Percentiles rank a stretch among this genome's conserved stretches.
phyloP scores from a whole-genome alignment of 2,888 invertebrate genomes.

The Leucophora obtusa region DNA sequence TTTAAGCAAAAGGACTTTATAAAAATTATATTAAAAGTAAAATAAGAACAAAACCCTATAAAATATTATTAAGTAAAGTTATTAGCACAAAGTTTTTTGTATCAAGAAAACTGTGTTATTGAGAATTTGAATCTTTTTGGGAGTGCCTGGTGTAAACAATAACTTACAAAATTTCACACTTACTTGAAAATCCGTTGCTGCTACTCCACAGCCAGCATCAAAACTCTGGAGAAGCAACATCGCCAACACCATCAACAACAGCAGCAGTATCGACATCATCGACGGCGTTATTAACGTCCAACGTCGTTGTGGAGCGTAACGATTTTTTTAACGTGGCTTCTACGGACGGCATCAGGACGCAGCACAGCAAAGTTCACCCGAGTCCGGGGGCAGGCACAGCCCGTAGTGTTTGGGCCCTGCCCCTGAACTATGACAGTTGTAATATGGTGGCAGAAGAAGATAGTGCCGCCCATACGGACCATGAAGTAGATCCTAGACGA shows the following conservation, averaged over 20 bases:
- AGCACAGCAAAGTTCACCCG: slow-evolving; percentile 84
- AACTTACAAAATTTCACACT: slow-evolving; percentile 74
- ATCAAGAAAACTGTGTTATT: not conserved
- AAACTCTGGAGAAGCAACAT: slow-evolving; percentile 68
- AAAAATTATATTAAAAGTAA: slow-evolving; percentile 4
- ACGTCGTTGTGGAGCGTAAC: slow-evolving; percentile 71
- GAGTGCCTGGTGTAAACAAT: slow-evolving; percentile 54
- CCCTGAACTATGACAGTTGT: slow-evolving; percentile 85
- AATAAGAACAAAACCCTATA: slow-evolving; percentile 1
- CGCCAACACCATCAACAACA: slow-evolving; percentile 40
- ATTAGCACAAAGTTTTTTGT: not conserved
- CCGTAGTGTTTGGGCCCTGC: slow-evolving; percentile 93
- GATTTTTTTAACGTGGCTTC: slow-evolving; percentile 78
- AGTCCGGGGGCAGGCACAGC: slow-evolving; percentile 88
- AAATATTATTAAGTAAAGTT: not conserved
- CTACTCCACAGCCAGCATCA: slow-evolving; percentile 69
- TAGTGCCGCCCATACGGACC: slow-evolving; percentile 79
- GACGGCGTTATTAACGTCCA: slow-evolving; percentile 62
- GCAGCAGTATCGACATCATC: slow-evolving; percentile 56
- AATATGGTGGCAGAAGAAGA: slow-evolving; percentile 87
- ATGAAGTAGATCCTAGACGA: slow-evolving; percentile 76
- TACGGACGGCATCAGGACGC: slow-evolving; percentile 77
- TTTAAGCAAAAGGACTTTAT: slow-evolving; percentile 17
- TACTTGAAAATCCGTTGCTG: slow-evolving; percentile 75
- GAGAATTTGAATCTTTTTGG: slow-evolving; percentile 21